Percentiles rank a stretch among this genome's conserved stretches.
Evolutionary conservation across 2,888 invertebrate species (phyloP).

Genomic region (Phania funesta): DNA sequence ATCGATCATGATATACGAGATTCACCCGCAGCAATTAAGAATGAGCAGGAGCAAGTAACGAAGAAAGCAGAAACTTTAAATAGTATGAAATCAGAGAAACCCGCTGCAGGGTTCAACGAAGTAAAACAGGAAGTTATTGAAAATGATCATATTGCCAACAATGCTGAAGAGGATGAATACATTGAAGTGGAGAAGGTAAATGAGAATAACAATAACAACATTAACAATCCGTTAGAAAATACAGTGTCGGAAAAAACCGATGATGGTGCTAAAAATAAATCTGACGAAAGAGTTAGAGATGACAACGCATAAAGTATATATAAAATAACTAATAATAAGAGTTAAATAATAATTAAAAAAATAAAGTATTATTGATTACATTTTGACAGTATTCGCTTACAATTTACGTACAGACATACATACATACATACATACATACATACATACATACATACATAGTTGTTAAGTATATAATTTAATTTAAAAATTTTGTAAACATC

Average conservation of each 20-base stretch:
- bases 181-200: slow-evolving; percentile 80
- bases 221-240: neutral
- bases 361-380: slow-evolving; percentile 55
- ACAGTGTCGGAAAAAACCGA: slow-evolving; percentile 13
- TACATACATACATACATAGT: slow-evolving; percentile 15
- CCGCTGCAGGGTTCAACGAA: slow-evolving; percentile 33
- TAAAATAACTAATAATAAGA: neutral
- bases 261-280: neutral
- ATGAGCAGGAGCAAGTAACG: slow-evolving; percentile 15
- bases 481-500: slow-evolving; percentile 63
- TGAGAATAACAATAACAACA: slow-evolving; percentile 66
- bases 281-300: neutral
- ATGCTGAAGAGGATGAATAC: slow-evolving; percentile 79
- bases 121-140: slow-evolving; percentile 68
- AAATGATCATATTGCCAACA: slow-evolving; percentile 50
- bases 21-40: slow-evolving; percentile 28
- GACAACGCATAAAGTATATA: slow-evolving; percentile 4
- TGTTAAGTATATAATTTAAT: slow-evolving; percentile 35
- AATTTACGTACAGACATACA: neutral
- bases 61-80: slow-evolving; percentile 54
- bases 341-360: slow-evolving; percentile 10
- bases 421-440: slow-evolving; percentile 14
- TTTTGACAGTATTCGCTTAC: slow-evolving; percentile 51
- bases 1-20: slow-evolving; percentile 82
- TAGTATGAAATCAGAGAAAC: slow-evolving; percentile 6